Percentiles rank a stretch among this genome's conserved stretches.
Conservation (phyloP, 1,140 invertebrate genomes). For the Bombus haemorrhoidalis region DNA sequence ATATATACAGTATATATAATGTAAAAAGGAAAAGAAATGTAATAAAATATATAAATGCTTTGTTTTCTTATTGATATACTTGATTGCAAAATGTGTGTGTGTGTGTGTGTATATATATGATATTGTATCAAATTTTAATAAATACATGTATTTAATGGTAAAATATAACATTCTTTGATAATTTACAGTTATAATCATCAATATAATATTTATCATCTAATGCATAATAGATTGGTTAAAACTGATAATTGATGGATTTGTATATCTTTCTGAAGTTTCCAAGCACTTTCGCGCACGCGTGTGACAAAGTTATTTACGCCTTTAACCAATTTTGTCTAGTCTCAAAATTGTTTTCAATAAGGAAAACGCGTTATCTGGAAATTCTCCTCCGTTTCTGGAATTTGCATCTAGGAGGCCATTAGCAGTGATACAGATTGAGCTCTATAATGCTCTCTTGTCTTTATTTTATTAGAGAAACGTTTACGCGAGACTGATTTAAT, state of each 20-base stretch:
- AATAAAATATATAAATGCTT: neutral
- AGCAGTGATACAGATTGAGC: neutral
- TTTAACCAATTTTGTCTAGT: neutral
- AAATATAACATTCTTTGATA: neutral
- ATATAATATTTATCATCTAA: neutral
- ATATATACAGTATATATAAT: neutral
- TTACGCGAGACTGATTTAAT: constrained; percentile 1
- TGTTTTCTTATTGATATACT: neutral
- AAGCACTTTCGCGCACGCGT: neutral
- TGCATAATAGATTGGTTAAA: neutral
- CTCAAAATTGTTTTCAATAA: neutral
- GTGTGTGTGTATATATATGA: neutral
- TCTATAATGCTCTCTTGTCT: constrained; percentile 5
- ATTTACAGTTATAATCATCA: neutral
- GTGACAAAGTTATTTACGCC: neutral
- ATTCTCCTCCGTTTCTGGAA: neutral
- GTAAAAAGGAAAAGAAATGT: neutral
- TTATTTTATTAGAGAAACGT: neutral
- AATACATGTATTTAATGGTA: neutral
- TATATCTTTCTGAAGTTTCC: too few relatives aligned
- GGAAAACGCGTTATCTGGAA: neutral
- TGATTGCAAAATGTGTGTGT: neutral
- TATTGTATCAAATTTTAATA: neutral
- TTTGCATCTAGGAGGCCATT: neutral
- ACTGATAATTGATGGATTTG: neutral